A percentile compares a stretch with the other conserved stretches of the same genome.
Conservation (phyloP, 2,113 vertebrate species). For the Asarcornis scutulata region DNA sequence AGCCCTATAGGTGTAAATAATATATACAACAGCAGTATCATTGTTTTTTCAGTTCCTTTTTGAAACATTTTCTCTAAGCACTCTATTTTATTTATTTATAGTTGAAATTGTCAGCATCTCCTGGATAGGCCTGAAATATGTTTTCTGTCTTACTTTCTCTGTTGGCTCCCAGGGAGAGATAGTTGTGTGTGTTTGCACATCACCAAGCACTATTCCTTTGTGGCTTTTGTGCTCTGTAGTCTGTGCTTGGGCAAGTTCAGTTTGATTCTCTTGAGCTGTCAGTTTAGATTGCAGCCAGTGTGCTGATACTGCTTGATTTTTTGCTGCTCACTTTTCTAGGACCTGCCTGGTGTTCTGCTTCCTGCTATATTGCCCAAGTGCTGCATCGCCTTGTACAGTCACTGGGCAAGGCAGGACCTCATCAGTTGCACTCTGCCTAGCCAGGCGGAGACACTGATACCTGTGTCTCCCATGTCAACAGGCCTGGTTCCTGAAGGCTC, state of each 20-base stretch:
- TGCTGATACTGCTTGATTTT: neutral
- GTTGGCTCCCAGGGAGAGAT: neutral
- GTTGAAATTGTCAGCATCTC: neutral
- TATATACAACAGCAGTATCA: neutral
- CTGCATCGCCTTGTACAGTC: neutral
- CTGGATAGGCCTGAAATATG: neutral
- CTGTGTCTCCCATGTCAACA: neutral
- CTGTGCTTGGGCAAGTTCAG: neutral
- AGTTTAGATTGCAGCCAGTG: neutral
- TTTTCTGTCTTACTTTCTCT: neutral
- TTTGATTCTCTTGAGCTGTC: neutral
- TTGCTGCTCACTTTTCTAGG: neutral
- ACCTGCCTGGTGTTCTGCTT: neutral
- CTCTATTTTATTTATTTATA: neutral
- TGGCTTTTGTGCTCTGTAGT: neutral
- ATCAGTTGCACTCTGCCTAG: neutral
- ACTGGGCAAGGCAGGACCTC: neutral
- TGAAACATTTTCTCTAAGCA: neutral
- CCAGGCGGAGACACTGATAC: neutral
- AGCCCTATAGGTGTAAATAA: neutral
- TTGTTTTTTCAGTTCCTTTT: neutral
- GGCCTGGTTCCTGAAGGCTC: neutral
- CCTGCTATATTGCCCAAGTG: neutral
- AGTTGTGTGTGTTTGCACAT: neutral
- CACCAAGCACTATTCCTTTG: neutral